Evolutionary conservation across 2,113 vertebrate species (phyloP).

Genomic region (Mungos mungo): DNA sequence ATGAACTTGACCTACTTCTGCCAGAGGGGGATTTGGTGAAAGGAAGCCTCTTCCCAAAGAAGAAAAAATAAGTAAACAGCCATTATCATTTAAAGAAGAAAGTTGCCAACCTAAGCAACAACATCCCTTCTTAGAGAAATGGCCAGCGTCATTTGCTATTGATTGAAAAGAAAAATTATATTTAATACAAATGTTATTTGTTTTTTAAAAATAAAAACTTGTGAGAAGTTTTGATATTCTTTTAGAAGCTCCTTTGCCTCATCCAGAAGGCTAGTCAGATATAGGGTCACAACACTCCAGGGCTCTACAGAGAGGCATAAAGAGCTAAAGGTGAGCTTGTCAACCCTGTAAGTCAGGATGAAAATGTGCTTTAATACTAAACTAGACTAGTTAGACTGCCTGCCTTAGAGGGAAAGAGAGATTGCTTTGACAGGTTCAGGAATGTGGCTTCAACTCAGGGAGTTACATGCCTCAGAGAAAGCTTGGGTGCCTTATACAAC

Average conservation of each 20-base stretch:
- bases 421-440: constrained; percentile 51
- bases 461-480: not conserved
- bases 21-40: not conserved
- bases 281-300: constrained; percentile 59
- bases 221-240: constrained; percentile 71
- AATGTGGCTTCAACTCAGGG: constrained; percentile 8
- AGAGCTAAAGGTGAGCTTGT: constrained; percentile 66
- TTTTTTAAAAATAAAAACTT: constrained; percentile 71
- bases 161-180: constrained; percentile 76
- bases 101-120: constrained; percentile 61
- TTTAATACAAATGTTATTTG: constrained; percentile 75
- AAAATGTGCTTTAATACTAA: constrained; percentile 77
- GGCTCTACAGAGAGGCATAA: constrained; percentile 58
- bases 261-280: constrained; percentile 68
- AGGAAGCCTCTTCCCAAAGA: not conserved
- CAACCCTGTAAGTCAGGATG: constrained; percentile 53
- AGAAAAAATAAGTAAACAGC: constrained; percentile 60
- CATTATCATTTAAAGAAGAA: constrained; percentile 76
- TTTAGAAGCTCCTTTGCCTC: constrained; percentile 60
- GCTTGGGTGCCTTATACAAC: not conserved
- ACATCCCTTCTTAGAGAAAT: constrained; percentile 64
- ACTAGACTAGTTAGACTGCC: constrained; percentile 67
- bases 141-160: constrained; percentile 75
- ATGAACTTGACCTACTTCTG: not conserved
- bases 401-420: constrained; percentile 55